These are phyloP conservation scores for Parascotia fuliginaria DNA, from an alignment of 2,888 invertebrate genomes.

Conservation along the genomic window DNA sequence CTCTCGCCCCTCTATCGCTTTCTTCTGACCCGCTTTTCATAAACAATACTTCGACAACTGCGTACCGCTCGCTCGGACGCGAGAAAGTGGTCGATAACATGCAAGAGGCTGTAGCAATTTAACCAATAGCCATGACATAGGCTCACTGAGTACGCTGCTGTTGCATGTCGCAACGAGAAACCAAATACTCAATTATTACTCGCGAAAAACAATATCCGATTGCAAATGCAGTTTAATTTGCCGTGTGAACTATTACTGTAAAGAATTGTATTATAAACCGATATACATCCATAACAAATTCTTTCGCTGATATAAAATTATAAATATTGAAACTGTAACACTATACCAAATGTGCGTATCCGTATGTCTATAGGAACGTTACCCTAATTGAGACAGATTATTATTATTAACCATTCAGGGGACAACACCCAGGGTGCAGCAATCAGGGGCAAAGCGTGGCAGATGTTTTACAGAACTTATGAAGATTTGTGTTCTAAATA, in stretches of 20 bases:
- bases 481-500: conserved; percentile 18
- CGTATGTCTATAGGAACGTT: conserved; percentile 36
- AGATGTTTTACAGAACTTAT: conserved; percentile 61
- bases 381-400: conserved; percentile 60
- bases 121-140: conserved; percentile 51
- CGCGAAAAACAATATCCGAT: conserved; percentile 54
- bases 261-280: conserved; percentile 33
- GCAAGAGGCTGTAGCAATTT: conserved; percentile 61
- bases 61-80: conserved; percentile 63
- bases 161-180: conserved; percentile 41
- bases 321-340: conserved; percentile 26
- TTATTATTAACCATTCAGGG: conserved; percentile 44
- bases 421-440: conserved; percentile 45
- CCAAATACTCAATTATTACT: conserved; percentile 51
- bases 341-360: conserved; percentile 18
- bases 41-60: conserved; percentile 80
- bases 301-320: conserved; percentile 25
- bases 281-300: conserved; percentile 41
- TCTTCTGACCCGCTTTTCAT: conserved; percentile 85
- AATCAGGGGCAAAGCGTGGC: conserved; percentile 58
- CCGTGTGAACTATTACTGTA: conserved; percentile 52
- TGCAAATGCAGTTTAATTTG: conserved; percentile 49
- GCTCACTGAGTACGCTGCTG: conserved; percentile 35
- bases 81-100: conserved; percentile 80
- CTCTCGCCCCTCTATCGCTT: conserved; percentile 75